Base-by-base conservation (phyloP, 2,797 vertebrate species). In the Pampus argenteus region DNA sequence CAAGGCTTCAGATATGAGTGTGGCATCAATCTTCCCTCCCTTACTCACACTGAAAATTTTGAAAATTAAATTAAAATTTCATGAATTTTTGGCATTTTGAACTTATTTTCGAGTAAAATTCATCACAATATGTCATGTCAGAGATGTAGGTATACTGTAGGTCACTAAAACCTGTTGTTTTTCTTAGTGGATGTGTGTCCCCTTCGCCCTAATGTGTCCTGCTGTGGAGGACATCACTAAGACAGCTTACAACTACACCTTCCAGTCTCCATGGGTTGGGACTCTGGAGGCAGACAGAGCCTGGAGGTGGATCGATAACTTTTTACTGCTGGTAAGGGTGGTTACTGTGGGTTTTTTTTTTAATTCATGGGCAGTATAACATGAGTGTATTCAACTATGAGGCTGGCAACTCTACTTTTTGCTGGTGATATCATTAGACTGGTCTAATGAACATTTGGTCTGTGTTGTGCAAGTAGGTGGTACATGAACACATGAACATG, bases 221-320 rank as follows among this genome's bases (percentile, higher is more conserved):
- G 92, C 92, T 3, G 89, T 92, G 0, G 1, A 67, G 75, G 94
- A 87, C 85, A 95, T 96, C 85, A 88, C 80, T 2, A 76, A 90
- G 82, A 96, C 95, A 0, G 92, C 94, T 57, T 91, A 68, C 58
- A 93, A 95, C 76, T 44, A 62, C 28, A 86, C 76, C 71, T 89
- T 92, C 71, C 94, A 93, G 89, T 45, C 81, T 0, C 88, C 95
- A 15, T 96, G 95, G 95, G 82, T 93, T 0, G 95, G 95, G 2
- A 88, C 83, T 6, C 78, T 95, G 79, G 92, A 92, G 66, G 65
- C 85, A 0, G 77, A 83, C 15, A 69, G 92, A 9, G 76, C 89
- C 63, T 93, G 93, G 90, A 88, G 81, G 60, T 96, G 95, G 95
- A 85, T 96, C 57, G 95, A 95, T 68, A 89, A 92, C 76, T 91